These are phyloP conservation scores for Dreissena polymorpha DNA, from an alignment of 1,140 invertebrate species.

Conservation along the genomic window DNA sequence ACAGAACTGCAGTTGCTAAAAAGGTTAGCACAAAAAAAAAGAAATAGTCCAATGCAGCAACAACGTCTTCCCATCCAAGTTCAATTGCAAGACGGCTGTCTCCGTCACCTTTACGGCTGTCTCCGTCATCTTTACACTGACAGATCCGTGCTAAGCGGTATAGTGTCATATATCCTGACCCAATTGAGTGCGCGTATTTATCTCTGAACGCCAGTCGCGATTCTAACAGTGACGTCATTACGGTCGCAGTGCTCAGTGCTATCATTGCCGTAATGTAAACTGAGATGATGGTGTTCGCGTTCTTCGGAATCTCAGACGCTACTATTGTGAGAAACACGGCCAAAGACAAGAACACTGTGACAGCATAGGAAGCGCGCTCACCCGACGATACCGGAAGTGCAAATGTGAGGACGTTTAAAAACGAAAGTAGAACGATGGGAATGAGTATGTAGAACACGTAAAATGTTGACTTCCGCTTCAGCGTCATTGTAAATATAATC, in stretches of 20 bases:
- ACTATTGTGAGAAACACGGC: conserved; percentile 61
- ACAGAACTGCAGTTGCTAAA: too few species aligned
- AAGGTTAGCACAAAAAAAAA: too few species aligned
- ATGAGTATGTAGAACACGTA: conserved; percentile 58
- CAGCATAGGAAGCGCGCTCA: conserved; percentile 54
- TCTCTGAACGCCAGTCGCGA: not conserved
- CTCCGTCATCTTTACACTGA: too few species aligned
- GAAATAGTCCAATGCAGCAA: too few species aligned
- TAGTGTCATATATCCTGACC: too few species aligned
- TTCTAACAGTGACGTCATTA: conserved; percentile 8
- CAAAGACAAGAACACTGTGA: conserved; percentile 62
- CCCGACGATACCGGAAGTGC: conserved; percentile 56
- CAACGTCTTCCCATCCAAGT: too few species aligned
- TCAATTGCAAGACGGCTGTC: too few species aligned
- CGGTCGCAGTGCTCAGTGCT: conserved; percentile 28
- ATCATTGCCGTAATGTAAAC: conserved; percentile 12
- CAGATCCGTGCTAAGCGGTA: too few species aligned
- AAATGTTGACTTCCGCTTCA: conserved; percentile 53
- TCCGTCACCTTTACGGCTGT: too few species aligned
- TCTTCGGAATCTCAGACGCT: conserved; percentile 50
- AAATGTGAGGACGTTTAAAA: conserved; percentile 58
- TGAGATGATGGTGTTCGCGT: conserved; percentile 40
- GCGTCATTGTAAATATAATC: conserved; percentile 56
- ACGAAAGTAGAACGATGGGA: conserved; percentile 56
- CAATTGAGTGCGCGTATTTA: not conserved